A percentile compares a stretch with the other conserved stretches of the same genome.
Conservation (phyloP, 2,797 vertebrate species). For the Chromis chromis region DNA sequence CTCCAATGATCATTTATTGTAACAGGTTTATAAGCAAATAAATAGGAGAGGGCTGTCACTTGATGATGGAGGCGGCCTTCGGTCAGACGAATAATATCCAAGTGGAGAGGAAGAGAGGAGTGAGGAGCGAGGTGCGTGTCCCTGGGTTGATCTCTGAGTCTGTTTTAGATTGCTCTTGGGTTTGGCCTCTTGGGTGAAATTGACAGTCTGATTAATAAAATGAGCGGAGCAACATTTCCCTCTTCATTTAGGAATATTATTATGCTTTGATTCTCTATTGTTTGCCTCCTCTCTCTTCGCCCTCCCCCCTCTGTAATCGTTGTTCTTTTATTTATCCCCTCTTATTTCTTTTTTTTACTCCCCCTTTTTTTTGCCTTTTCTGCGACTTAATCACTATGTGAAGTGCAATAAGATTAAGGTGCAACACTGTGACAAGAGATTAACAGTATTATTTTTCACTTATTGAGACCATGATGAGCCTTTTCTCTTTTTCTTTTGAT, state of each 20-base stretch:
- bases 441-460: slow-evolving; percentile 9
- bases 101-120: slow-evolving; percentile 93
- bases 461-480: background rate
- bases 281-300: slow-evolving; percentile 82
- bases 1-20: slow-evolving; percentile 99
- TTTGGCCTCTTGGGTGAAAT: slow-evolving; percentile 99
- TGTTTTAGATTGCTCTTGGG: slow-evolving; percentile 93
- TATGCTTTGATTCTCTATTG: slow-evolving; percentile 99
- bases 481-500: slow-evolving; percentile 9
- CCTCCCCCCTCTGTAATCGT: slow-evolving; percentile 73
- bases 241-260: slow-evolving; percentile 99
- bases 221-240: slow-evolving; percentile 98
- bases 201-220: slow-evolving; percentile 99
- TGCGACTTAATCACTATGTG: slow-evolving; percentile 25
- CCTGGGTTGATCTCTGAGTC: slow-evolving; percentile 91
- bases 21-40: slow-evolving; percentile 99
- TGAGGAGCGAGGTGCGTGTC: slow-evolving; percentile 91
- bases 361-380: slow-evolving; percentile 5
- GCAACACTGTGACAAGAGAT: slow-evolving; percentile 8
- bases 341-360: slow-evolving; percentile 32
- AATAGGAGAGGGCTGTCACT: slow-evolving; percentile 99
- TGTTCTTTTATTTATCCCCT: slow-evolving; percentile 59
- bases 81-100: slow-evolving; percentile 99
- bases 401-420: slow-evolving; percentile 1
- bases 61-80: slow-evolving; percentile 98